Base-by-base conservation (phyloP, 1,140 invertebrate species). In the Diprion similis region DNA sequence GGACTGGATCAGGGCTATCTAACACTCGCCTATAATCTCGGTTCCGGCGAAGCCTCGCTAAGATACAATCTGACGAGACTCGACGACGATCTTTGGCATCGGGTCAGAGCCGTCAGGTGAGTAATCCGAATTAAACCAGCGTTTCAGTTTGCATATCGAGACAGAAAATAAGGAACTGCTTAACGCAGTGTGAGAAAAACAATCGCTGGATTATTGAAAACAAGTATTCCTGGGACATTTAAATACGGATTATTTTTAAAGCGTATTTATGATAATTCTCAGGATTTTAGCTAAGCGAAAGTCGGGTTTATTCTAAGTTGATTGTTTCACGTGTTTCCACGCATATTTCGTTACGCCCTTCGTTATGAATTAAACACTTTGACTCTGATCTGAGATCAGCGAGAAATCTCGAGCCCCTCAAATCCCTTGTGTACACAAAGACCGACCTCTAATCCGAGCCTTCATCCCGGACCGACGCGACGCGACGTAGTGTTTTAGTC, bases 1-100 rank as follows among this genome's bases (percentile, higher is more conserved):
- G 96, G 95, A 59, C 90, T 98, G 69, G 91, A 95, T 80, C 89
- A 93, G 75, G 96, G 96, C 59, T 91, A 90, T 79, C 88, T 93
- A 7, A 89, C 91, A 80, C 84, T 94, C 87, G 90, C 93, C 87
- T 93, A 94, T 80, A 93, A 94, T 83, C 89, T 94, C 71, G 93
- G 95, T 76, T 92, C 94, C 81, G 93, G 95, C 73, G 94, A 96
- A 80, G 92, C 94, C 4, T 89, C 92, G 51, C 92, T 98, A 15
- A 90, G 92, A 73, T 96, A 96, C 78, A 98, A 98, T 88, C 90
- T 91, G 75, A 95, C 95, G n/a, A 92, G 91, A 85, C 91, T 98
- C 46, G 94, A 97, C 86, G 96, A 98, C 87, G 96, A 96, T 71
- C 89, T 96, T 59, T 98, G 97, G 97, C 97, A 99, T 87, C 90